Evolutionary conservation across 1,140 invertebrate species (phyloP), one percentile per base, ranked within the genome.

Genomic region (Sycophaga agraensis): DNA sequence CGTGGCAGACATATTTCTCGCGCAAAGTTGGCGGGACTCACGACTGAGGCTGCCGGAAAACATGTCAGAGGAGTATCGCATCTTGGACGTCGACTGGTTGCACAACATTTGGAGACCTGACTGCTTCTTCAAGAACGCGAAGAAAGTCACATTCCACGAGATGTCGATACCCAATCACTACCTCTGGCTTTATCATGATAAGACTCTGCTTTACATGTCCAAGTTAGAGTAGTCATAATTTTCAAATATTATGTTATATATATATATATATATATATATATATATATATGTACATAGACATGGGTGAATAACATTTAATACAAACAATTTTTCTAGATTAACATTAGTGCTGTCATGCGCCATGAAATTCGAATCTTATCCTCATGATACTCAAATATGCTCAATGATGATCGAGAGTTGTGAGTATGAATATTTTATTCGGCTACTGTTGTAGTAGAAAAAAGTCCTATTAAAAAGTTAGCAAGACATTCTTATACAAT

Each of bases 141-240:
- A 95, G 75, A 92, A 92, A 75, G 92, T 96, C 22, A 94, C 91
- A 2, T 95, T 94, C 68, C 92, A 94, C 67, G 92, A 94, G 82
- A 96, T 96, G 92, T 94, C 91, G 72, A 93, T 96, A 76, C 92
- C 93, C 0, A 96, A 95, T 79, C 93, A 96, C 78, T 95, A 95
- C 79, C 82, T 94, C 2, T 94, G 92, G 92, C 75, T 94, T 39
- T 94, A 94, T 73, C 90, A 93, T 73, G 92, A 94, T 71, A 94
- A 94, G 76, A 94, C 91, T 0, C 75, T 94, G 51, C 85, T 94
- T 21, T 94, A 94, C 74, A 94, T 94, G 91, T 92, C 91, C 21
- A 94, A 94, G 89, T 92, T 82, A 85, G 85, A n/a, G n/a, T n/a
- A n/a, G n/a, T n/a, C n/a, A n/a, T n/a, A n/a, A n/a, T n/a, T n/a